Evolutionary conservation across 2,888 invertebrate genomes (phyloP), one percentile per base, ranked within the genome.

Genomic region (Oscheius sp.): DNA sequence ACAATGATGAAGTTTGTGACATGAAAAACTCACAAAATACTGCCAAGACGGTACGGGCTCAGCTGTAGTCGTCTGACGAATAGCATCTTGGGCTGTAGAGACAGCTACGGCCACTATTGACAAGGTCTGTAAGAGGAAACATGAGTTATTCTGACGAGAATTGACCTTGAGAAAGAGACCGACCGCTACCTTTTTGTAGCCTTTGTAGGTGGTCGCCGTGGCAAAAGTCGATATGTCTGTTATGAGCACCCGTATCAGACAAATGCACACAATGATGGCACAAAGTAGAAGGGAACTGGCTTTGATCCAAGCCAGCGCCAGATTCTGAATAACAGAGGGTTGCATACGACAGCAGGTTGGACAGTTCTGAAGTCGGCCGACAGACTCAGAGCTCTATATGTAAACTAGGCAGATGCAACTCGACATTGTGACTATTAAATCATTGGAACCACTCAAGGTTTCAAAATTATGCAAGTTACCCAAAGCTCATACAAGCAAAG

Each of bases 121-220:
- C 21, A 47, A 13, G 42, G 42, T n/a, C 62, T 62, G 47, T 13
- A 62, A 29, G 13, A 21, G 1, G 10, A 4, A 35, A 13, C 37
- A 4, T 58, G 3, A 4, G 3, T 58, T 58, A 32, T 13, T 32
- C 32, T 29, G 58, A 58, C 21, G 11, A 59, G 42, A 2, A 13
- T 2, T 42, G 33, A 62, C 62, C 47, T 62, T 62, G 3, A 62
- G n/a, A 3, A 33, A 33, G 1, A 62, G 47, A 5, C 62, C 62
- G 13, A 13, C 42, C 4, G 62, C 62, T n/a, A 62, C 62, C n/a
- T 62, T 62, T 42, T 37, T 37, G 21, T 62, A 62, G 13, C 62
- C 62, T 42, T 62, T 62, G 47, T 42, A 62, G 13, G 62, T 62
- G n/a, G 62, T 62, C 11, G 47, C 37, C 37, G 62, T 62, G 21